Evolutionary conservation across 1,140 invertebrate genomes (phyloP).

Genomic region (Psix sp.): DNA sequence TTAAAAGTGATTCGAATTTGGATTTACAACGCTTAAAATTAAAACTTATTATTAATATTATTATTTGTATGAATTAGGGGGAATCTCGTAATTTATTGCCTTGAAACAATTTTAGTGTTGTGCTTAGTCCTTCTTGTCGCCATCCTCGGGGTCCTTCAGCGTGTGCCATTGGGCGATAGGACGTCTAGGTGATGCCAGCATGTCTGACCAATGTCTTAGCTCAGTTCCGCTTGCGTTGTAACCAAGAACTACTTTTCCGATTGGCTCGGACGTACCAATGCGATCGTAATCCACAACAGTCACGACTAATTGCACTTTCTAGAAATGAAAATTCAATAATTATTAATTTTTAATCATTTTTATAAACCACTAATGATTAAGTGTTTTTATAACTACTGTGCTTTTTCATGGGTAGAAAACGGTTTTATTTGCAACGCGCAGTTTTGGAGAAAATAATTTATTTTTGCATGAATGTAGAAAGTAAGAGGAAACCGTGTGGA

Average conservation of each 20-base stretch:
- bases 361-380: no score
- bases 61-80: no score
- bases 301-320: constrained; percentile 99
- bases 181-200: constrained; percentile 97
- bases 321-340: constrained; percentile 61
- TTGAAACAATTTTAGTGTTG: constrained; percentile 49
- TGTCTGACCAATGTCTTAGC: constrained; percentile 99
- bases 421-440: no score
- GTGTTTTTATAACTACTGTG: no score
- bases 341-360: no score
- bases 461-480: no score
- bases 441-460: no score
- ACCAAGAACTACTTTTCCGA: constrained; percentile 97
- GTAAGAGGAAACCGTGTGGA: no score
- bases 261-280: constrained; percentile 99
- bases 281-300: constrained; percentile 99
- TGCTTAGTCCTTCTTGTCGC: constrained; percentile 90
- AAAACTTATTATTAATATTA: no score
- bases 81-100: constrained; percentile 54
- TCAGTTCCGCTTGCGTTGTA: constrained; percentile 98
- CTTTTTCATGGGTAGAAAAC: no score
- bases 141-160: constrained; percentile 96
- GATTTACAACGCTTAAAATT: no score
- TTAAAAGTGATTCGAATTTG: no score
- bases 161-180: constrained; percentile 99